Evolutionary conservation across 2,888 invertebrate genomes (phyloP), one percentile per base, ranked within the genome.

Genomic region (Alentia gelatinosa): DNA sequence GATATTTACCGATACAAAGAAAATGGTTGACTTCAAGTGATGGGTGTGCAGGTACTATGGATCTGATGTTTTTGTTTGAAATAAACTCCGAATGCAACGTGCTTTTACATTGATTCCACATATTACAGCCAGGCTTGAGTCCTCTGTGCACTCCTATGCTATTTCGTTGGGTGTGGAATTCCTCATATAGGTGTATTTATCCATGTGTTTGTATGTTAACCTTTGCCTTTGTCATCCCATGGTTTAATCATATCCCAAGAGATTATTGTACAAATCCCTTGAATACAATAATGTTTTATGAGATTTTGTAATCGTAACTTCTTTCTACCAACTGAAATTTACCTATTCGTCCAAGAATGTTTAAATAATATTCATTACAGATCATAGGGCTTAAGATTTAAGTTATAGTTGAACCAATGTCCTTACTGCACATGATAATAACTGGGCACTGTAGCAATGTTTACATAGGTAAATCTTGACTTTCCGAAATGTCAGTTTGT

Each of bases 71-170:
- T 74, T 26, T 26, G n/a, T 33, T 33, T 33, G 26, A 39, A 79
- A 39, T 79, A 15, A 68, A 79, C 79, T 79, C 39, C 39, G 79
- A 79, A 79, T 79, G 79, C 39, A 7, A 35, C 39, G 79, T 39
- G 33, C 33, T 74, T 26, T 56, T 56, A 30, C 30, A 26, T 68
- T n/a, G n/a, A 79, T 79, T 79, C 37, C 79, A 79, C n/a, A 39
- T 26, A 79, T 79, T 15, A 23, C 39, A 39, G 15, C 39, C 9
- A 74, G 23, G 79, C 79, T 79, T 79, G 37, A 39, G 79, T 35
- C 79, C 39, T 39, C 79, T 79, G 39, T 79, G 79, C 79, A 79
- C 79, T 35, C 68, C 68, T 30, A 12, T 68, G 68, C 30, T 68
- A 68, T 26, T 68, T 68, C n/a, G 68, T 68, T 30, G 30, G n/a